These are phyloP conservation scores for Escarpia spicata DNA, from an alignment of 2,888 invertebrate species.

Conservation along the genomic window DNA sequence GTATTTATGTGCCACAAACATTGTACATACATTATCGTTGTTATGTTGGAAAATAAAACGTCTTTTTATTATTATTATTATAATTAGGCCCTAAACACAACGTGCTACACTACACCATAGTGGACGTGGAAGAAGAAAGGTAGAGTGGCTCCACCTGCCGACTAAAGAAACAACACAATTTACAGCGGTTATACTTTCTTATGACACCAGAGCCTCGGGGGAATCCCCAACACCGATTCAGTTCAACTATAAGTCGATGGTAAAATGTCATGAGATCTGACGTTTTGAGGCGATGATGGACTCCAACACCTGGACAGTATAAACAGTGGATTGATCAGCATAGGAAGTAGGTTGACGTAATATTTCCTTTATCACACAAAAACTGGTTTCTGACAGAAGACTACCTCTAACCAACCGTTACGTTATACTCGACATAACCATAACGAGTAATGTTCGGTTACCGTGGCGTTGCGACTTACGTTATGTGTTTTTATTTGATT, in stretches of 20 bases:
- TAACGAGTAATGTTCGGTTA: too few species aligned
- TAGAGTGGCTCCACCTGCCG: not conserved
- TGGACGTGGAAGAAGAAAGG: not conserved
- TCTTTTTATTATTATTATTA: too few species aligned
- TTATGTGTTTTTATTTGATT: too few species aligned
- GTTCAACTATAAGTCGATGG: not conserved
- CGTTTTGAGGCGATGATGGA: not conserved
- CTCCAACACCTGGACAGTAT: not conserved
- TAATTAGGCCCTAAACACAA: too few species aligned
- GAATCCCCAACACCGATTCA: slow-evolving; percentile 10
- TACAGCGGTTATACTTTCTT: not conserved
- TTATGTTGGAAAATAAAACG: too few species aligned
- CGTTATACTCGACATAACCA: not conserved
- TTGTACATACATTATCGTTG: too few species aligned
- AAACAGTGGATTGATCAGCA: not conserved
- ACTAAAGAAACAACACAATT: not conserved
- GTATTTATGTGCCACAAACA: too few species aligned
- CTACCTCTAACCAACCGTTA: not conserved
- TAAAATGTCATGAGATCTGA: slow-evolving; percentile 3
- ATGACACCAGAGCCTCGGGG: slow-evolving; percentile 12
- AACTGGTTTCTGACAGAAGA: not conserved
- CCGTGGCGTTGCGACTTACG: too few species aligned
- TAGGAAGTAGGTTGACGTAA: not conserved
- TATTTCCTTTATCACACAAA: not conserved
- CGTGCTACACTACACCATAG: too few species aligned